Evolutionary conservation across 2,113 vertebrate genomes (phyloP).

Genomic region (Neomonachus schauinslandi): DNA sequence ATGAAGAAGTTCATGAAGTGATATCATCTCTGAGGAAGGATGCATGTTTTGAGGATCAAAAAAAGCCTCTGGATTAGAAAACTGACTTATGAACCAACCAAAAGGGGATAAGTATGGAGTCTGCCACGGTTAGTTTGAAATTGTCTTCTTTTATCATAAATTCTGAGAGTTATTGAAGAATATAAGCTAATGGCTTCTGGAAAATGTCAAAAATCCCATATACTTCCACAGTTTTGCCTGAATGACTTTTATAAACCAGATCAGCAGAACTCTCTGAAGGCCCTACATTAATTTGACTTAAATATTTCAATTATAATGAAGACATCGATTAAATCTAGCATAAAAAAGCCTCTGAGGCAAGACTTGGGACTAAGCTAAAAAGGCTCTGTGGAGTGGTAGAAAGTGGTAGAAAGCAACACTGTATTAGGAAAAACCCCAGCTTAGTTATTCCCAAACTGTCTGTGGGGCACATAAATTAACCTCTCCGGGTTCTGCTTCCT

Average conservation of each 20-base stretch:
- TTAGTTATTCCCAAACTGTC: not conserved
- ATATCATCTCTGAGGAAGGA: not conserved
- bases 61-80: constrained; percentile 52
- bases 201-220: constrained; percentile 65
- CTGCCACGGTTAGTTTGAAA: constrained; percentile 25
- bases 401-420: not conserved
- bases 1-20: not conserved
- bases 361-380: constrained; percentile 2
- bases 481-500: not conserved
- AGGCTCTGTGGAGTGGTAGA: not conserved
- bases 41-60: constrained; percentile 40
- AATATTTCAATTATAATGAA: constrained; percentile 71
- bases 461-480: constrained; percentile 10
- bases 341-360: constrained; percentile 44
- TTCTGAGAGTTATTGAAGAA: constrained; percentile 50
- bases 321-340: constrained; percentile 53
- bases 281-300: constrained; percentile 62
- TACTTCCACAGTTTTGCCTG: constrained; percentile 53
- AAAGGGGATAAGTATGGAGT: constrained; percentile 33
- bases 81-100: constrained; percentile 30
- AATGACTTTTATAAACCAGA: constrained; percentile 60
- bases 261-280: constrained; percentile 44
- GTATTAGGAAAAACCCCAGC: not conserved
- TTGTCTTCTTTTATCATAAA: constrained; percentile 11
- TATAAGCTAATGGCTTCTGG: constrained; percentile 35